phyloP scores from a whole-genome alignment of 2,113 vertebrate genomes.

The Tachuris rubrigastra region DNA sequence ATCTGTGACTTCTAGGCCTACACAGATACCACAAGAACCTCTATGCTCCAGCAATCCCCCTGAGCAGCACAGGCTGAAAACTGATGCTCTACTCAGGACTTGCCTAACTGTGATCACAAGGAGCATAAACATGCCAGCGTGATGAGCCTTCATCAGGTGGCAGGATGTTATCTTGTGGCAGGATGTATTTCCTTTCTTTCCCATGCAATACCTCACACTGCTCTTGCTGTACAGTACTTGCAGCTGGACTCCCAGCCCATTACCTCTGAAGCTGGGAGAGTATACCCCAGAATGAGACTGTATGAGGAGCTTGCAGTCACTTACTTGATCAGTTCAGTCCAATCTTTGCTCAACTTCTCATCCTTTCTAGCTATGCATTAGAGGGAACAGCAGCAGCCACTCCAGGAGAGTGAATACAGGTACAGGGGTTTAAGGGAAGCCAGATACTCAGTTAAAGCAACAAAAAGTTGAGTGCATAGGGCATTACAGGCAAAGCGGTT shows the following conservation, averaged over 20 bases:
- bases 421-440: accelerated
- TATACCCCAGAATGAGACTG: neutral
- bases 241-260: neutral
- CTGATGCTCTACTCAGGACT: neutral
- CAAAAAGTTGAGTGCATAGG: neutral
- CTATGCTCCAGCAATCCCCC: neutral
- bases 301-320: neutral
- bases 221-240: neutral
- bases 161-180: neutral
- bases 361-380: neutral
- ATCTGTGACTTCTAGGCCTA: neutral
- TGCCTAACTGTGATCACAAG: neutral
- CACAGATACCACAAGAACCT: neutral
- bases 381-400: neutral
- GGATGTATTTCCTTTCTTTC: neutral
- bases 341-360: neutral
- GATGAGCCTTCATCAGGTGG: neutral
- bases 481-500: neutral
- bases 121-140: neutral
- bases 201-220: neutral
- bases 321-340: neutral
- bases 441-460: neutral
- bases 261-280: neutral
- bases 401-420: neutral
- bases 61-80: neutral